A percentile compares a stretch with the other conserved stretches of the same genome.
Conservation (phyloP, 2,797 vertebrate species). For the Centropyge bicolor region DNA sequence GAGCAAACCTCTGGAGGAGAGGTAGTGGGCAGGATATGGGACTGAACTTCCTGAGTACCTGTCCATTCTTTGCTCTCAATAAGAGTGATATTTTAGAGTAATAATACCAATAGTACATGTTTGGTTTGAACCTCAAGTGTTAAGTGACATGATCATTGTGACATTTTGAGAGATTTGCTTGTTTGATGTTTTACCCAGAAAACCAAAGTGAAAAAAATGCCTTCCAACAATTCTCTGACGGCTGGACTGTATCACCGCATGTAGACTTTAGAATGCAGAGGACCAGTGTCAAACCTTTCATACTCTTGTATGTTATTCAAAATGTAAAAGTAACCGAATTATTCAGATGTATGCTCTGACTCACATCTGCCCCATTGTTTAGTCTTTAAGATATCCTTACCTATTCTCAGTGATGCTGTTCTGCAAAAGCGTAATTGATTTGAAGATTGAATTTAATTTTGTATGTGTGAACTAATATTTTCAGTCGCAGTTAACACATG, state of each 20-base stretch:
- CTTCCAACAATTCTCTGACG: no score
- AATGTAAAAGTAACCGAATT: not conserved
- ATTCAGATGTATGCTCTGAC: not conserved
- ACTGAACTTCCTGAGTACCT: not conserved
- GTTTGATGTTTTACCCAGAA: not conserved
- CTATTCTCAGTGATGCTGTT: not conserved
- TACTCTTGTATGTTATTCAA: no score
- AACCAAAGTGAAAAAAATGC: not conserved
- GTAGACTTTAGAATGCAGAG: not conserved
- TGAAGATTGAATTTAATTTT: not conserved
- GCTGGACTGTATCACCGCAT: not conserved
- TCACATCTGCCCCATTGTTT: not conserved
- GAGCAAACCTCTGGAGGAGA: not conserved
- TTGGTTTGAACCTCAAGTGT: not conserved
- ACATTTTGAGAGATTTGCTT: no score
- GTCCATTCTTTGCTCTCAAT: not conserved
- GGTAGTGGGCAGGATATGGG: not conserved
- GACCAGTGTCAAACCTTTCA: no score
- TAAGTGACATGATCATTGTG: not conserved
- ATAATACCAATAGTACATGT: not conserved
- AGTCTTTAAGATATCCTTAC: not conserved
- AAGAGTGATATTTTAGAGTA: not conserved
- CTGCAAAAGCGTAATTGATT: not conserved
- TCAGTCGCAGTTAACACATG: no score
- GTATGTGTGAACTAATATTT: no score